Conservation (phyloP, 2,888 invertebrate genomes). For the Neoitamus cyanurus region DNA sequence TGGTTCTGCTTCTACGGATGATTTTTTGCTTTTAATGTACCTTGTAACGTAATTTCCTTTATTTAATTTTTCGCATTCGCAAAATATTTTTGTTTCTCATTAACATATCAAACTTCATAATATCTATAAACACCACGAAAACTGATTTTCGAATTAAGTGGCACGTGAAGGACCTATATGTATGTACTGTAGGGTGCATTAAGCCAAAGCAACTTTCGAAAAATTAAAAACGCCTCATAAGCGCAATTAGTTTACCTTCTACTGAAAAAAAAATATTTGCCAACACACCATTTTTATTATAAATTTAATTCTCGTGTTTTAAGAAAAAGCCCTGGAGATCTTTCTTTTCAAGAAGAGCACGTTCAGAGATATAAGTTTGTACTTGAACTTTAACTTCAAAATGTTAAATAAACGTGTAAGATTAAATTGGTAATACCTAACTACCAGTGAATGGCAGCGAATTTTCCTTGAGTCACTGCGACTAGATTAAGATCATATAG, state of each 20-base stretch:
- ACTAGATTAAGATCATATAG: background rate
- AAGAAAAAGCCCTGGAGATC: background rate
- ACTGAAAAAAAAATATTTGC: background rate
- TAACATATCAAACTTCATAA: too few species aligned
- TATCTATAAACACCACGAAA: too few species aligned
- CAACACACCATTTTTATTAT: background rate
- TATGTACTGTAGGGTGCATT: too few species aligned
- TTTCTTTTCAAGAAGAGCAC: background rate
- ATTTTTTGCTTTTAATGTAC: too few species aligned
- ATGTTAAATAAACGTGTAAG: background rate
- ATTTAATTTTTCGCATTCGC: too few species aligned
- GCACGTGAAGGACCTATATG: too few species aligned
- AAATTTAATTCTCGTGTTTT: background rate
- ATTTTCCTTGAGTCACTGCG: background rate
- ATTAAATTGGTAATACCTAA: background rate
- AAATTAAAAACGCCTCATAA: too few species aligned
- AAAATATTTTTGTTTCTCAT: too few species aligned
- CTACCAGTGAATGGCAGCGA: background rate
- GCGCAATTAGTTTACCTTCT: background rate
- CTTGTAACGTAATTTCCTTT: too few species aligned
- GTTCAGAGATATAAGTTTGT: constrained; percentile 45
- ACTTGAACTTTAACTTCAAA: constrained; percentile 24
- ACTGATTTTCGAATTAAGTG: too few species aligned
- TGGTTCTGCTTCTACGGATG: too few species aligned
- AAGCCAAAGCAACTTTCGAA: too few species aligned